phyloP scores from a whole-genome alignment of 1,140 invertebrate genomes.

The Philotrypesis tridentata region DNA sequence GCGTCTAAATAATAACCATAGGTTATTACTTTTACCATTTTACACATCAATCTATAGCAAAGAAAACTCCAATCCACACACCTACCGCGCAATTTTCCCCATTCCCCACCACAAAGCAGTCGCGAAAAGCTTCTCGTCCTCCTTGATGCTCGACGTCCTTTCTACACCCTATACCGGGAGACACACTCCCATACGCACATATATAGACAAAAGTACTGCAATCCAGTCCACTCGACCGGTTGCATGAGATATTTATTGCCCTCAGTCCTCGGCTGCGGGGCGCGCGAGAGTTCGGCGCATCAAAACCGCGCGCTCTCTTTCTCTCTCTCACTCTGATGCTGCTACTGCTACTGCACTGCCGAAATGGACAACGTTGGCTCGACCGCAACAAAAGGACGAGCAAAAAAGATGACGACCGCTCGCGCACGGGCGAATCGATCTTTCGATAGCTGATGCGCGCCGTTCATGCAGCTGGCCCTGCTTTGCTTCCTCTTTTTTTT shows the following conservation, averaged over 20 bases:
- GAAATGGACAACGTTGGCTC: slow-evolving; percentile 55
- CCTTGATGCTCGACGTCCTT: background rate
- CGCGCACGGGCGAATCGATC: slow-evolving; percentile 33
- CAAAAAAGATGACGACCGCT: slow-evolving; percentile 10
- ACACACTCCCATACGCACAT: background rate
- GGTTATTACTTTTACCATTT: too few species aligned
- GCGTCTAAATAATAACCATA: too few species aligned
- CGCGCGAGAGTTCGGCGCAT: slow-evolving; percentile 62
- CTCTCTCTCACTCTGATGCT: too few species aligned
- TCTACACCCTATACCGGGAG: background rate
- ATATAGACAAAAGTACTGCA: background rate
- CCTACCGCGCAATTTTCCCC: too few species aligned
- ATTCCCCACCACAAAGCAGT: too few species aligned
- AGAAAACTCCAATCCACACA: too few species aligned
- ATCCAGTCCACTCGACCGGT: slow-evolving; percentile 50
- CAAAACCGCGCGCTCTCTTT: slow-evolving; percentile 43
- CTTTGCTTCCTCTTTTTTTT: background rate
- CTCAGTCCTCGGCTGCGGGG: slow-evolving; percentile 44
- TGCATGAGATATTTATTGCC: slow-evolving; percentile 64
- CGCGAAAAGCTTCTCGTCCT: background rate
- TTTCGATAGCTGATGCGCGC: background rate
- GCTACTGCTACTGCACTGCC: too few species aligned
- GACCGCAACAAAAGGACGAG: background rate
- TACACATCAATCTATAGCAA: too few species aligned
- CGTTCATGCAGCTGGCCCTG: background rate